phyloP scores from a whole-genome alignment of 2,888 invertebrate species.

The Piscicola geometra region DNA sequence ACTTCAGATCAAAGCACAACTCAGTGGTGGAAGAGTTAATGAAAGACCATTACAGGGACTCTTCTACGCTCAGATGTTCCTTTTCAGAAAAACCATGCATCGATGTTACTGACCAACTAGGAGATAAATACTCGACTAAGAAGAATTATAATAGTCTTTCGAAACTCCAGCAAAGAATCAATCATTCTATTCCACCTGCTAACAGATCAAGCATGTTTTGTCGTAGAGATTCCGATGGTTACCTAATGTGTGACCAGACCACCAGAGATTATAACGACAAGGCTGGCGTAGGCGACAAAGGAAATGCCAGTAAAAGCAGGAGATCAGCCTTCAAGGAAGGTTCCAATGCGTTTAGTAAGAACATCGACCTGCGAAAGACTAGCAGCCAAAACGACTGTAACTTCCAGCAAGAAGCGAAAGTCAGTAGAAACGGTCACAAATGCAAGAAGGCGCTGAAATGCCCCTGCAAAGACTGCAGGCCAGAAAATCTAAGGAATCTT shows the following conservation, averaged over 20 bases:
- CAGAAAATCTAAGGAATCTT: background rate
- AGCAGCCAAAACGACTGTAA: background rate
- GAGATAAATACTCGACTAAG: background rate
- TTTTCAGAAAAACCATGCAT: background rate
- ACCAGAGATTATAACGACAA: background rate
- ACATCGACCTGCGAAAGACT: too few species aligned
- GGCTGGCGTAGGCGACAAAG: background rate
- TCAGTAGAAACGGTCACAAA: background rate
- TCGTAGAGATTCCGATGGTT: background rate
- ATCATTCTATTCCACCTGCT: background rate
- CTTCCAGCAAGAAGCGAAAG: background rate
- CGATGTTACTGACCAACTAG: background rate
- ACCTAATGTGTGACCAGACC: background rate
- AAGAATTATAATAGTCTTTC: background rate
- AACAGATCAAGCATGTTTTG: background rate
- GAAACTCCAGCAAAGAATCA: background rate
- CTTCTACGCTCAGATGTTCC: background rate
- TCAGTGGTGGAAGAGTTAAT: background rate
- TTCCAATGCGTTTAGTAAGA: background rate
- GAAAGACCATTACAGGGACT: background rate
- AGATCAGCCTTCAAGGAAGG: background rate
- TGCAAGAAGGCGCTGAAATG: background rate
- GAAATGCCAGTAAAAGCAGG: background rate
- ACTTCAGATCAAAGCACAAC: background rate
- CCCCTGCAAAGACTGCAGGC: background rate